Evolutionary conservation across 2,888 invertebrate species (phyloP).

Genomic region (Neuroscelio doddi): DNA sequence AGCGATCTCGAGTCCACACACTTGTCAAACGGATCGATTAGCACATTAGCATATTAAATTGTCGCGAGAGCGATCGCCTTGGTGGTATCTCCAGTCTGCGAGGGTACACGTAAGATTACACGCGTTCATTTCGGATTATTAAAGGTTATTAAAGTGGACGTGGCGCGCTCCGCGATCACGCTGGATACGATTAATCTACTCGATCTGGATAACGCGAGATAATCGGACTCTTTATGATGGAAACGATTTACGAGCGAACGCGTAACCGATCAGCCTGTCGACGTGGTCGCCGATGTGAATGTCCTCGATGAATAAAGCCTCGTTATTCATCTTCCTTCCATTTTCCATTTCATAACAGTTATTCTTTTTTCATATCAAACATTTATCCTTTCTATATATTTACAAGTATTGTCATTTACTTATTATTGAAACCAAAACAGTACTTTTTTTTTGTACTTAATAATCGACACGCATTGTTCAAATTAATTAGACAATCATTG

Average conservation of each 20-base stretch:
- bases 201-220: constrained; percentile 24
- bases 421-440: no score
- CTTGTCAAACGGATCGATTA: no score
- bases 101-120: constrained; percentile 9
- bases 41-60: constrained; percentile 26
- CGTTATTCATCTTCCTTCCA: not conserved
- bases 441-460: no score
- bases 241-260: constrained; percentile 15
- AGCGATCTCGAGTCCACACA: no score
- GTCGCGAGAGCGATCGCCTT: constrained; percentile 4
- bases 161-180: constrained; percentile 7
- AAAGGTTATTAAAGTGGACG: constrained; percentile 11
- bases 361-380: no score
- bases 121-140: not conserved
- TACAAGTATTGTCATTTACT: no score
- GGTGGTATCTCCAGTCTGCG: constrained; percentile 5
- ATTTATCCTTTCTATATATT: no score
- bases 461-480: no score
- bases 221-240: constrained; percentile 19
- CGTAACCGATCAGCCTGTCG: constrained; percentile 4
- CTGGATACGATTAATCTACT: constrained; percentile 13
- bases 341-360: not conserved
- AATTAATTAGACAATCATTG: no score
- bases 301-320: not conserved
- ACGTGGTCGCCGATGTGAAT: not conserved